Evolutionary conservation across 2,888 invertebrate genomes (phyloP), one percentile per base, ranked within the genome.

Genomic region (Xestobium rufovillosum): DNA sequence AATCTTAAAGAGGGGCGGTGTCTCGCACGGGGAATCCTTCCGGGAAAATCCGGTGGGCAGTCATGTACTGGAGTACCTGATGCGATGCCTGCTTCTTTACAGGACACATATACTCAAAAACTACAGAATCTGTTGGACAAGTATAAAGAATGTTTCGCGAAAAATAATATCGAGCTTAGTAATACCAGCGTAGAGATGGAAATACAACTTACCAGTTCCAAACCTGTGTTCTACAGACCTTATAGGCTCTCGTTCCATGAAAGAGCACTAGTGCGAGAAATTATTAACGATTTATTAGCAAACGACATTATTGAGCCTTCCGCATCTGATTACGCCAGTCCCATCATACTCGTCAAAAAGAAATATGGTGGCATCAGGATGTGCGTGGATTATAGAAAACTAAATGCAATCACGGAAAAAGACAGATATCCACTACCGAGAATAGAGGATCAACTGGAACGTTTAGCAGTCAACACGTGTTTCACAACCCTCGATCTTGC

Each of bases 1-100:
- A n/a, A n/a, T n/a, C n/a, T n/a, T n/a, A n/a, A n/a, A n/a, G 28
- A 34, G 28, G 28, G 25, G 3, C 27, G 13, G 9, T 32, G 33
- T n/a, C 14, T 35, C 9, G 35, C 29, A 29, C 27, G 35, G 35
- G 35, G 35, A 35, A 35, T 35, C 35, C 29, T 29, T 29, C 29
- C 19, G 17, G 35, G 23, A n/a, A n/a, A n/a, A n/a, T n/a, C n/a
- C n/a, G n/a, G n/a, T n/a, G n/a, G n/a, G 28, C 35, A 35, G 35
- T 15, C 35, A 16, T 3, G 12, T 16, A 15, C 35, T 35, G 35
- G 29, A 35, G 29, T 28, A 35, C 16, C 35, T 35, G 29, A 27
- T 3, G 14, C 14, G 3, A 29, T n/a, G n/a, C n/a, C n/a, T n/a
- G n/a, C n/a, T n/a, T n/a, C n/a, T n/a, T n/a, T n/a, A n/a, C n/a